These are phyloP conservation scores for Pitta sordida DNA, from an alignment of 2,113 vertebrate species.

Conservation along the genomic window DNA sequence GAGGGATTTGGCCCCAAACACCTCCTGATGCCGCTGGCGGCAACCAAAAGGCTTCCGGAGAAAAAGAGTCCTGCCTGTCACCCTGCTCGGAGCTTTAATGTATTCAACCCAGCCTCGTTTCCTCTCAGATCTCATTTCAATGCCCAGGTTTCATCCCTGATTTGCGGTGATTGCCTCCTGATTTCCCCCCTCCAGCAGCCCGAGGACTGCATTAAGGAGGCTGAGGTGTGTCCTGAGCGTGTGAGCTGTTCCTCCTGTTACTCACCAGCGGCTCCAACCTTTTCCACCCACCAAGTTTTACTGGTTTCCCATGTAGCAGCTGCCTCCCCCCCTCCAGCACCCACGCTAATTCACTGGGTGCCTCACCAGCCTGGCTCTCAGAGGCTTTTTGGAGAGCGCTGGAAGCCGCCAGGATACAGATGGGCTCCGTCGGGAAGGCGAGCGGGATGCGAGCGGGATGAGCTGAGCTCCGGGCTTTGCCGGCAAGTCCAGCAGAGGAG, in stretches of 20 bases:
- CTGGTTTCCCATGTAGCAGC: not conserved
- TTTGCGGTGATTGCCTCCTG: not conserved
- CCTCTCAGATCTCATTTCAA: not conserved
- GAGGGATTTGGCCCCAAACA: not conserved
- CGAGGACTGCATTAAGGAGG: not conserved
- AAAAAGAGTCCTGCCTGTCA: not conserved
- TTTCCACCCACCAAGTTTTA: conserved; percentile 45
- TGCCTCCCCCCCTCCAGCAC: not conserved
- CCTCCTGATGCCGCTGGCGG: not conserved
- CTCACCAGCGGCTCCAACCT: conserved; percentile 28
- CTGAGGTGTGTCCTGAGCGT: not conserved
- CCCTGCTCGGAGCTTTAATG: not conserved
- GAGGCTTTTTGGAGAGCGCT: not conserved
- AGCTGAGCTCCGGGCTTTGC: not conserved
- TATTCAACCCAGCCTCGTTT: not conserved
- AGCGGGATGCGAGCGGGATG: not conserved
- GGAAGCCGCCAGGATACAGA: not conserved
- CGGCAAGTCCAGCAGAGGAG: not conserved
- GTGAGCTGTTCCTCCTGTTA: not conserved
- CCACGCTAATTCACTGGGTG: not conserved
- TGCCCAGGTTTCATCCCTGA: not conserved
- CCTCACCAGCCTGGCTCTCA: not conserved
- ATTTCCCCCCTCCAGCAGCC: not conserved
- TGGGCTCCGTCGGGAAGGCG: not conserved
- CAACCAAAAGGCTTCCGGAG: not conserved